Base-by-base conservation (phyloP, 2,888 invertebrate genomes). In the Drosophila eohydei region DNA sequence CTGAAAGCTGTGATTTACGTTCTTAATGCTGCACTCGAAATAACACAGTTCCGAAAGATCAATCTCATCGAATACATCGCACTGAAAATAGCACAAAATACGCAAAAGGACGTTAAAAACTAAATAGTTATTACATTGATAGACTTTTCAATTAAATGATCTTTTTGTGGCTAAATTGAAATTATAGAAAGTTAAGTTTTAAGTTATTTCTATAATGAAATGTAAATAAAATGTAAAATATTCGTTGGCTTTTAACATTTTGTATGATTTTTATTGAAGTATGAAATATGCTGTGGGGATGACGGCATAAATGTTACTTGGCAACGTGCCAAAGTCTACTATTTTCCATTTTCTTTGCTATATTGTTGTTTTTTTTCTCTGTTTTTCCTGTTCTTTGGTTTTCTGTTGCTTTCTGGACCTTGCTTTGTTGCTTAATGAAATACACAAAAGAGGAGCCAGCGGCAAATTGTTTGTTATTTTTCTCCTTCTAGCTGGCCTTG, bases 1-100 rank as follows among this genome's bases (percentile, higher is more conserved):
- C 95, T 97, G 96, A 93, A 97, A 97, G 93, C 96, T 96, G 93
- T 97, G 95, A 93, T 97, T 96, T 88, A 96, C 95, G 95, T 96
- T 97, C 94, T 96, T 97, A 90, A 95, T 96, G 93, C 97, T 96
- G 94, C 97, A 97, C 94, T 97, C 97, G 74, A 97, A 97, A 91
- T 96, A 96, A 91, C 96, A 97, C 83, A 97, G 94, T 94, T 97
- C 96, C 83, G 96, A 96, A 92, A 97, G 94, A 91, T 96, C 97
- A 93, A 96, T 96, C 93, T 97, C 97, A 94, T 97, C 97, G 95
- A 97, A 97, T 89, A 97, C 95, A 93, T 96, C 96, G 93, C 96
- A 96, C 97, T 97, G 95, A 1, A 90, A 90, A 56, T 30, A n/a
- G 0, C 21, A 41, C 7, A 51, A 26, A 26, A 9, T 4, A 11